A percentile compares a stretch with the other conserved stretches of the same genome.
phyloP scores from a whole-genome alignment of 2,113 vertebrate species.

The Rhinolophus sinicus region DNA sequence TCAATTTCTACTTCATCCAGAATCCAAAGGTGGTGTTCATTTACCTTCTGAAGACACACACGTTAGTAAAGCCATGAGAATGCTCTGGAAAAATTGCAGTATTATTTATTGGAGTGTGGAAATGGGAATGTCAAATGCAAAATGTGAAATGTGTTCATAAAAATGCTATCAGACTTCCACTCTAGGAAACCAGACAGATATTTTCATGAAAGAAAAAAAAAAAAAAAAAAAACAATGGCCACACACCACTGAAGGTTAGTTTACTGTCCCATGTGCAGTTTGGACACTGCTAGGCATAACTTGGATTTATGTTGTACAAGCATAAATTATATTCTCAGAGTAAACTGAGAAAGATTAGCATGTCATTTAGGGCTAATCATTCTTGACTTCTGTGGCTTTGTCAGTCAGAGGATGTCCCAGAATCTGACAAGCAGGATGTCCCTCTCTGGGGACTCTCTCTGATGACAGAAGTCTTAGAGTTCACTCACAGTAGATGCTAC shows the following conservation, averaged over 20 bases:
- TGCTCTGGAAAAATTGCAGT: neutral
- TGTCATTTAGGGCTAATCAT: neutral
- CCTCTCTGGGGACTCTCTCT: neutral
- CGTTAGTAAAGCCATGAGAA: neutral
- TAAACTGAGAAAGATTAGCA: neutral
- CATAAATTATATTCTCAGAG: constrained; percentile 16
- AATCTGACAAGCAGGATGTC: neutral
- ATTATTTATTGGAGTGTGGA: neutral
- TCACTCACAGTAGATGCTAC: neutral
- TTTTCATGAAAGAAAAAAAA: constrained; percentile 7
- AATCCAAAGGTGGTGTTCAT: neutral
- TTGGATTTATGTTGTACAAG: neutral
- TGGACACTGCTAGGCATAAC: neutral
- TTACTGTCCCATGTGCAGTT: neutral
- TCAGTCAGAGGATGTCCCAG: neutral
- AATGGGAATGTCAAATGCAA: neutral
- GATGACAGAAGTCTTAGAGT: neutral
- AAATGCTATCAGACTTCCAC: neutral
- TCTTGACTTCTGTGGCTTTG: neutral
- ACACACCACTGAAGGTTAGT: neutral
- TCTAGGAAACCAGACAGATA: neutral
- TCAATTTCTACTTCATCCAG: neutral
- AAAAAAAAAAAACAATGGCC: neutral
- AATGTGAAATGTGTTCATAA: neutral
- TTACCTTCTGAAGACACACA: neutral